Percentiles rank a stretch among this genome's conserved stretches.
Evolutionary conservation across 2,113 vertebrate genomes (phyloP).

Genomic region (Aegotheles bennettii): DNA sequence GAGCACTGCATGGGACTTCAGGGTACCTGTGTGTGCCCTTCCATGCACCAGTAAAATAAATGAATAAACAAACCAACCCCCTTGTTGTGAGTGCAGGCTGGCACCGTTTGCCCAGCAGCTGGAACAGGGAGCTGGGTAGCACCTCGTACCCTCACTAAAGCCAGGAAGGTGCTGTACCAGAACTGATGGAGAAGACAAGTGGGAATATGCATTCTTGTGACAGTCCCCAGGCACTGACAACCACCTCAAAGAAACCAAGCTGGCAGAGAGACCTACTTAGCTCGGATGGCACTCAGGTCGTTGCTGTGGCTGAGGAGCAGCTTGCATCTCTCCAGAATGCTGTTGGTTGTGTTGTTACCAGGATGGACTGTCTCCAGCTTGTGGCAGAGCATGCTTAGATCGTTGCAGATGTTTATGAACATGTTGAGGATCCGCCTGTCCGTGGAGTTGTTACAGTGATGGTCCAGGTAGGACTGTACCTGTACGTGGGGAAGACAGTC

Average conservation of each 20-base stretch:
- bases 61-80: neutral
- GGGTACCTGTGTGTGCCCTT: neutral
- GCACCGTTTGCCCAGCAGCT: neutral
- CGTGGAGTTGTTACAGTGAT: conserved; percentile 73
- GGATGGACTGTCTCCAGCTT: conserved; percentile 51
- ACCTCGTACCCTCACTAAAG: neutral
- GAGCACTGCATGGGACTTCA: too few species aligned
- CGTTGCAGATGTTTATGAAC: conserved; percentile 75
- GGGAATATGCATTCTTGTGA: neutral
- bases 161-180: neutral
- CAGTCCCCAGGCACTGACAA: neutral
- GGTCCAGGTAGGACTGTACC: conserved; percentile 78
- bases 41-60: neutral
- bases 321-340: conserved; percentile 72
- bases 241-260: neutral
- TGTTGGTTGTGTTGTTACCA: neutral
- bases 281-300: conserved; percentile 72
- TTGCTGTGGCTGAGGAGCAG: conserved; percentile 72
- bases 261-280: conserved; percentile 67
- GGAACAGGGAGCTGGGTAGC: neutral
- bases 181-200: neutral
- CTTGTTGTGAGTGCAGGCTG: neutral
- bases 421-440: conserved; percentile 72
- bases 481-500: neutral
- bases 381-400: conserved; percentile 67